Evolutionary conservation across 1,140 invertebrate species (phyloP), one percentile per base, ranked within the genome.

Genomic region (Pseudomyrmex flavicornis): DNA sequence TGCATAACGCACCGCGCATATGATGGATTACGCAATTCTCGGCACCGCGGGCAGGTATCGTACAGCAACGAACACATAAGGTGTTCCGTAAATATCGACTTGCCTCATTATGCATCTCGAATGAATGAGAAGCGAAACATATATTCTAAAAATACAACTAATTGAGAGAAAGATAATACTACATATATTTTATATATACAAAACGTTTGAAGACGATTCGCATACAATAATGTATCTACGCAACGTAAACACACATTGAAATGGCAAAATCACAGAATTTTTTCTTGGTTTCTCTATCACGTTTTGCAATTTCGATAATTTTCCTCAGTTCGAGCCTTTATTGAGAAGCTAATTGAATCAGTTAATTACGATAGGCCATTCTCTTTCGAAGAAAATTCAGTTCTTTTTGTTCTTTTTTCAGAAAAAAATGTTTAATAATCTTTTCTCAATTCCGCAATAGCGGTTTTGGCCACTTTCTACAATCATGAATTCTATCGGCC

Each of bases 1-100:
- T 89, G 70, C 79, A 83, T 88, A 89, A 89, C 68, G 76, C 68
- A 82, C 58, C 73, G 62, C 48, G 35, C 56, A n/a, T 73, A 52
- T 76, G 84, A 77, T 82, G 58, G 70, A 88, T 88, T 75, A 82
- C 76, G 75, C 73, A 86, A 89, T 26, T 84, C 46, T 17, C 50
- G n/a, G 59, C 26, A 63, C 62, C 52, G 48, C 20, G 66, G 15
- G 56, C 68, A 68, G 20, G 13, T 20, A 82, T 59, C 22, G 63
- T 17, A 44, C 59, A 54, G 20, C 59, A 75, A 35, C 26, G 44
- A 10, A 13, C 56, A 15, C 4, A 46, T 52, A 58, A 20, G 20
- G 44, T 79, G 35, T 56, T 77, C 75, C 63, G 50, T 56, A 79
- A 77, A 79, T 79, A 69, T 69, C 68, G 63, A 35, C 65, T 77